Percentiles rank a stretch among this genome's conserved stretches.
phyloP scores from a whole-genome alignment of 2,797 vertebrate species.

The Sciurus vulgaris region DNA sequence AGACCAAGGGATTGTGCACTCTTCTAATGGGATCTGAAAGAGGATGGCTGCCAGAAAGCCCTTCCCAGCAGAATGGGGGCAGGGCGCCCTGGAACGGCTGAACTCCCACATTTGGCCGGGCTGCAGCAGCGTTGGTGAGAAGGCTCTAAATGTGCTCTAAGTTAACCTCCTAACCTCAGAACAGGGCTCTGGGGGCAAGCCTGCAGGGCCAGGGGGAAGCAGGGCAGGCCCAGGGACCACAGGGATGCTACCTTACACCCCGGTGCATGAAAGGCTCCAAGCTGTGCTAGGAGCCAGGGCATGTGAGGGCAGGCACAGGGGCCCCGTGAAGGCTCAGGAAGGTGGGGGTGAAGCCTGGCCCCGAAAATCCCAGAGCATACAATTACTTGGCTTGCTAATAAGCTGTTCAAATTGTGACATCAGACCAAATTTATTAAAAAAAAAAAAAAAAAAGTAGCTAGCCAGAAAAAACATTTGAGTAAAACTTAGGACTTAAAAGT shows the following conservation, averaged over 20 bases:
- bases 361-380: neutral
- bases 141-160: neutral
- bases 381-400: conserved; percentile 42
- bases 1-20: conserved; percentile 65
- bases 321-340: neutral
- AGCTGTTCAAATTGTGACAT: conserved; percentile 19
- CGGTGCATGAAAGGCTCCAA: neutral
- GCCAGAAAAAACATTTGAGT: neutral
- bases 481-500: conserved; percentile 23
- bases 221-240: neutral
- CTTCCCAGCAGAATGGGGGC: conserved; percentile 39
- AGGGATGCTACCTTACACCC: neutral
- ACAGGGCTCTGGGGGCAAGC: neutral
- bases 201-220: neutral
- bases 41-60: conserved; percentile 60
- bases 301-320: neutral
- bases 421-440: conserved; percentile 27
- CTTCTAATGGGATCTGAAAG: conserved; percentile 59
- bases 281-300: neutral
- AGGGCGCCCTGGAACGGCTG: neutral
- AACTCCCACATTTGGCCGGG: neutral
- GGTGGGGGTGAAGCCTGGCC: neutral
- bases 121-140: neutral
- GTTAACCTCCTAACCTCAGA: conserved; percentile 24
- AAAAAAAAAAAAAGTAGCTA: neutral